Conservation (phyloP, 2,797 vertebrate species). For the Clarias fuscus region DNA sequence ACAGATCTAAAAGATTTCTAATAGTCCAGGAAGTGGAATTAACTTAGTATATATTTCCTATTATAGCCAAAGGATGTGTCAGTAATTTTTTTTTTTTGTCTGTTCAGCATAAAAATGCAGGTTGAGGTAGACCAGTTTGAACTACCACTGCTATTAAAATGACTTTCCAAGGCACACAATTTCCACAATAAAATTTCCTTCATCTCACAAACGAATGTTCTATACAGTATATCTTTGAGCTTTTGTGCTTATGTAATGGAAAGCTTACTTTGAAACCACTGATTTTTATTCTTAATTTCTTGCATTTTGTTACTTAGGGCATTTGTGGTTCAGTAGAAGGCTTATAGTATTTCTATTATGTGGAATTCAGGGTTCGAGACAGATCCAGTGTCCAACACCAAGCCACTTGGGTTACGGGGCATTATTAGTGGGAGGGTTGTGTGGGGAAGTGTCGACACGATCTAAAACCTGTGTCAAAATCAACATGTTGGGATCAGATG, state of each 20-base stretch:
- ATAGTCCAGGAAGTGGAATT: neutral
- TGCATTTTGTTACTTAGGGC: neutral
- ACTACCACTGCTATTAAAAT: neutral
- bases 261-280: neutral
- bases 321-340: too few relatives aligned
- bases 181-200: neutral
- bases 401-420: too few relatives aligned
- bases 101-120: neutral
- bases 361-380: too few relatives aligned
- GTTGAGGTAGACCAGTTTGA: neutral
- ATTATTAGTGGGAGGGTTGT: too few relatives aligned
- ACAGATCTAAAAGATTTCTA: neutral
- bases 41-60: neutral
- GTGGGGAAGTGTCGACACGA: too few relatives aligned
- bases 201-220: neutral
- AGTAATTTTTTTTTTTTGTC: neutral
- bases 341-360: too few relatives aligned
- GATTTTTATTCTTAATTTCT: neutral
- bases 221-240: neutral
- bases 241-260: neutral
- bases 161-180: neutral
- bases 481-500: too few relatives aligned
- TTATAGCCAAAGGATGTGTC: neutral
- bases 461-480: too few relatives aligned
- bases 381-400: too few relatives aligned